These are phyloP conservation scores for Paramuricea clavata DNA, from an alignment of 92 coral and sea anemone species.

Conservation along the genomic window DNA sequence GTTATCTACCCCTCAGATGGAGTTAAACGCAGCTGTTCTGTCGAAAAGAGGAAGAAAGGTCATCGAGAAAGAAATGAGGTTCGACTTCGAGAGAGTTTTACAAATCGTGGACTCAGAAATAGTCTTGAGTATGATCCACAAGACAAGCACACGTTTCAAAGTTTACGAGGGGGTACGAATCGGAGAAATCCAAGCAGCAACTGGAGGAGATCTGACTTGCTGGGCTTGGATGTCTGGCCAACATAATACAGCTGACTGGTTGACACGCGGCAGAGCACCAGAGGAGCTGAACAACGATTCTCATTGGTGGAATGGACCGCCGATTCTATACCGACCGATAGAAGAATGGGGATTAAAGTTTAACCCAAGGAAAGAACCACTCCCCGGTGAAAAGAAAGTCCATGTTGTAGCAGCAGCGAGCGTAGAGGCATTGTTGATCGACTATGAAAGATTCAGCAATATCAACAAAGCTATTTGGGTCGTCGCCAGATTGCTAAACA, in stretches of 20 bases:
- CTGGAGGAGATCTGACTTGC: constrained; percentile 1
- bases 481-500: no score
- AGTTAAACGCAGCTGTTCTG: constrained; percentile 59
- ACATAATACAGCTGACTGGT: constrained; percentile 24
- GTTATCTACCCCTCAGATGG: constrained; percentile 76
- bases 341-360: constrained; percentile 34
- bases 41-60: constrained; percentile 75
- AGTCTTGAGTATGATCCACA: constrained; percentile 73
- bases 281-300: constrained; percentile 6
- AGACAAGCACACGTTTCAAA: constrained; percentile 71
- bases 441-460: constrained; percentile 15
- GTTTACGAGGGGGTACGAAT: constrained; percentile 66
- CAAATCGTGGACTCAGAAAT: constrained; percentile 80
- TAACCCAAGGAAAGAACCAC: neutral
- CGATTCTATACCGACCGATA: constrained; percentile 14
- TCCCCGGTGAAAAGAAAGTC: constrained; percentile 29
- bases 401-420: neutral
- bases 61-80: constrained; percentile 70
- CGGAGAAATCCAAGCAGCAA: constrained; percentile 55
- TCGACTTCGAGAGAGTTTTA: constrained; percentile 64
- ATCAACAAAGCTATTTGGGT: no score
- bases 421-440: neutral
- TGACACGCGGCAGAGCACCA: constrained; percentile 23
- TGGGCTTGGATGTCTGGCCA: constrained; percentile 41
- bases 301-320: constrained; percentile 30